Evolutionary conservation across 2,888 invertebrate species (phyloP).

Genomic region (Geophilus truncorum): DNA sequence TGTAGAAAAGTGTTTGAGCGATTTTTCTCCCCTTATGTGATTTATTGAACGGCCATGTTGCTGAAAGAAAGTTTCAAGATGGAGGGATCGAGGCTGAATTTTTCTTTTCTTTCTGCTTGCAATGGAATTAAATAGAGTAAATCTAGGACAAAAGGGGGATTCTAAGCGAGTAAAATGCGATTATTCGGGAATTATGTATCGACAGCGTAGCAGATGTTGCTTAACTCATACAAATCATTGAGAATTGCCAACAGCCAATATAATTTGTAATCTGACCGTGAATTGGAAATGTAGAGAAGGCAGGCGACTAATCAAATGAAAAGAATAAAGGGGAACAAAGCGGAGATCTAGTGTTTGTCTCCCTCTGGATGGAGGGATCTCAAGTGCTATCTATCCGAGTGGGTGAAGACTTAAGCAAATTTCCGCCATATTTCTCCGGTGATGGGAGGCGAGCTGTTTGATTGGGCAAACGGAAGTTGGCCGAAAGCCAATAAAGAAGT

Average conservation of each 20-base stretch:
- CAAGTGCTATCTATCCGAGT: neutral
- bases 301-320: neutral
- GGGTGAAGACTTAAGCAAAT: neutral
- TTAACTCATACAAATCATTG: neutral
- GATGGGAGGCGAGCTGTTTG: neutral
- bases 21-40: neutral
- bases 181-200: neutral
- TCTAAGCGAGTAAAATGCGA: too few relatives aligned
- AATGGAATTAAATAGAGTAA: neutral
- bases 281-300: neutral
- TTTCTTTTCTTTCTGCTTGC: neutral
- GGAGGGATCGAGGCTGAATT: neutral
- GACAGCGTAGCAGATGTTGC: neutral
- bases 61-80: conserved; percentile 2
- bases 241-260: neutral
- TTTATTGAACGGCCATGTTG: neutral
- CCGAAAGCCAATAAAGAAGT: neutral
- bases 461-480: neutral
- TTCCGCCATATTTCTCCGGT: neutral
- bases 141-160: neutral
- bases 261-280: neutral
- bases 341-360: neutral
- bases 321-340: neutral
- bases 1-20: neutral
- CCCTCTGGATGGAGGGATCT: neutral